Evolutionary conservation across 2,888 invertebrate genomes (phyloP).

Genomic region (Frankliniella fusca): DNA sequence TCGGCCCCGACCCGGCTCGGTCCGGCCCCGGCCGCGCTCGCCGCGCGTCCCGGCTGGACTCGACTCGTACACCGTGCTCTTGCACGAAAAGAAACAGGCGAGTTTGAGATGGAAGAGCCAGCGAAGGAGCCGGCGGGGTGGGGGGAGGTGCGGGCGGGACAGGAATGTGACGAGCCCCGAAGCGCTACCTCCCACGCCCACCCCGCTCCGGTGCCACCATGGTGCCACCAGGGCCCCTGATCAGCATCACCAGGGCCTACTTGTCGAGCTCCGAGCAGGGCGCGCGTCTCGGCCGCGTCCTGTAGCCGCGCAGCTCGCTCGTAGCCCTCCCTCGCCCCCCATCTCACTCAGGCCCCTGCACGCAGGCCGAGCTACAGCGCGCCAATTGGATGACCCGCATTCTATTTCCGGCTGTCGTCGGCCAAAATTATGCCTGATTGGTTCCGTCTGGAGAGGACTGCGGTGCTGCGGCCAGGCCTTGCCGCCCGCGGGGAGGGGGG

Average conservation of each 20-base stretch:
- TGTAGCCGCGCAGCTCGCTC: background rate
- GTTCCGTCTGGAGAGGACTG: background rate
- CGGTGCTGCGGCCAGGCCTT: too few relatives aligned
- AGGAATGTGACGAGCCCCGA: slow-evolving; percentile 14
- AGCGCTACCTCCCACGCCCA: background rate
- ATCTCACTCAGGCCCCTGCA: background rate
- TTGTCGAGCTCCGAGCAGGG: too few relatives aligned
- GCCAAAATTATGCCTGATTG: slow-evolving; percentile 21
- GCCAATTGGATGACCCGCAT: slow-evolving; percentile 23
- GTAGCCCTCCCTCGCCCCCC: background rate
- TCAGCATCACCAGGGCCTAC: too few relatives aligned
- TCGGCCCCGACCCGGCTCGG: slow-evolving; percentile 2
- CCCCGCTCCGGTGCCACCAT: background rate
- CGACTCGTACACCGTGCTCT: background rate
- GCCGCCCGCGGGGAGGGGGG: background rate
- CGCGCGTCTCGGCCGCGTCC: too few relatives aligned
- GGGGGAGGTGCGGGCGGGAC: background rate
- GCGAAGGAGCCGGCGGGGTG: background rate
- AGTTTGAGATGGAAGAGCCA: background rate
- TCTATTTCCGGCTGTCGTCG: slow-evolving; percentile 24
- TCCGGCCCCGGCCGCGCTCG: background rate
- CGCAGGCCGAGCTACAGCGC: background rate
- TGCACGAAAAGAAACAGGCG: slow-evolving; percentile 22
- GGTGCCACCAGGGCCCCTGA: too few relatives aligned
- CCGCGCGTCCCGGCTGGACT: background rate